Evolutionary conservation across 2,113 vertebrate species (phyloP).

Genomic region (Neogale vison): DNA sequence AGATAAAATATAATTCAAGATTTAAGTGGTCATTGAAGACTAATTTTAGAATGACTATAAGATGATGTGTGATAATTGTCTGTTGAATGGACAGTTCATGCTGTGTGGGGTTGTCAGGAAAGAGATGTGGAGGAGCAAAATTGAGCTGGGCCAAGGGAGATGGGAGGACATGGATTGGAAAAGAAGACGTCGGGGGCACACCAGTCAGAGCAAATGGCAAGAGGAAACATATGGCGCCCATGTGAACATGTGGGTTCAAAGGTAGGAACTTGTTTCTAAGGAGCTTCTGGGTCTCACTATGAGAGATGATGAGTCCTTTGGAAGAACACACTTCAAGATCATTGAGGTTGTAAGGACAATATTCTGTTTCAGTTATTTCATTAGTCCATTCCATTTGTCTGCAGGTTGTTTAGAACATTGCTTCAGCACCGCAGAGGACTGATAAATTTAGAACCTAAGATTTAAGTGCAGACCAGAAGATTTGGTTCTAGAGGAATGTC

Average conservation of each 20-base stretch:
- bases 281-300: not conserved
- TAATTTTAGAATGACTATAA: not conserved
- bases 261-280: not conserved
- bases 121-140: not conserved
- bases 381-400: conserved; percentile 27
- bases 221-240: not conserved
- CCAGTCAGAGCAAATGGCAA: not conserved
- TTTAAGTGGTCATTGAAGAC: not conserved
- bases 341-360: not conserved
- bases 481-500: conserved; percentile 31
- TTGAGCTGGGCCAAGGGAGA: not conserved
- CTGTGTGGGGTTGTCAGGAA: not conserved
- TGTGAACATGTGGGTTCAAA: not conserved
- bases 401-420: conserved; percentile 52
- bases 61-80: not conserved
- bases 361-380: not conserved
- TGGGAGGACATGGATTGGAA: not conserved
- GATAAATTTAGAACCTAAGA: conserved; percentile 68
- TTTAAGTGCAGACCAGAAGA: conserved; percentile 24
- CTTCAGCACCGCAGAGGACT: conserved; percentile 38
- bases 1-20: not conserved
- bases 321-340: not conserved
- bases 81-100: not conserved
- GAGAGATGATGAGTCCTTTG: not conserved
- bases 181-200: not conserved